phyloP scores from a whole-genome alignment of 2,888 invertebrate genomes.

The Boloria selene region DNA sequence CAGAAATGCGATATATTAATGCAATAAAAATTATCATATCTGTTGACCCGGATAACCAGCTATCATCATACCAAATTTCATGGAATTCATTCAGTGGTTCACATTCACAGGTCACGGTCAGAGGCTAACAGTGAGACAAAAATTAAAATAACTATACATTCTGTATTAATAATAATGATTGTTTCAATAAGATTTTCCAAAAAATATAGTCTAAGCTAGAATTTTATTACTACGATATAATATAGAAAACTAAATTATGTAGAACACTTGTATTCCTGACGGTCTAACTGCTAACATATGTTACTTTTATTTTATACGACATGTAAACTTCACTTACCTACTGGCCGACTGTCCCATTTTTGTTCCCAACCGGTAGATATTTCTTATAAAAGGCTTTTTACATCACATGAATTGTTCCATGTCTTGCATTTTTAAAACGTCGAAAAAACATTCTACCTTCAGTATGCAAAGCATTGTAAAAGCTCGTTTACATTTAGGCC shows the following conservation, averaged over 20 bases:
- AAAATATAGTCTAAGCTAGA: too few species aligned
- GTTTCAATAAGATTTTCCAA: too few species aligned
- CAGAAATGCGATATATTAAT: too few species aligned
- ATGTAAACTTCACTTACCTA: constrained; percentile 22
- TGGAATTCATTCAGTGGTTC: too few species aligned
- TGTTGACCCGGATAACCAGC: too few species aligned
- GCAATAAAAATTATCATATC: too few species aligned
- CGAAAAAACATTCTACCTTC: constrained; percentile 19
- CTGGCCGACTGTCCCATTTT: constrained; percentile 57
- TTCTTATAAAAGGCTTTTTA: constrained; percentile 45
- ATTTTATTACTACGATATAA: too few species aligned
- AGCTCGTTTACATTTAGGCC: constrained; percentile 13
- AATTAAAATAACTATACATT: too few species aligned
- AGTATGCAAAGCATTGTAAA: constrained; percentile 23
- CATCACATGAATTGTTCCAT: constrained; percentile 31
- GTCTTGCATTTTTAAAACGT: constrained; percentile 35
- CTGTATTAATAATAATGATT: too few species aligned
- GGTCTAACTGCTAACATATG: neutral
- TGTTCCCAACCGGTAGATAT: constrained; percentile 53
- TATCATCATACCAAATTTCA: too few species aligned
- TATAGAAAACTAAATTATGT: neutral
- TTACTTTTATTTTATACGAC: constrained; percentile 6
- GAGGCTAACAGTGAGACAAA: too few species aligned
- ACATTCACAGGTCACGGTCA: too few species aligned
- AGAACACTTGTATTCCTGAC: neutral